Conservation (phyloP, 2,888 invertebrate species). For the Chrysolina haemoptera region DNA sequence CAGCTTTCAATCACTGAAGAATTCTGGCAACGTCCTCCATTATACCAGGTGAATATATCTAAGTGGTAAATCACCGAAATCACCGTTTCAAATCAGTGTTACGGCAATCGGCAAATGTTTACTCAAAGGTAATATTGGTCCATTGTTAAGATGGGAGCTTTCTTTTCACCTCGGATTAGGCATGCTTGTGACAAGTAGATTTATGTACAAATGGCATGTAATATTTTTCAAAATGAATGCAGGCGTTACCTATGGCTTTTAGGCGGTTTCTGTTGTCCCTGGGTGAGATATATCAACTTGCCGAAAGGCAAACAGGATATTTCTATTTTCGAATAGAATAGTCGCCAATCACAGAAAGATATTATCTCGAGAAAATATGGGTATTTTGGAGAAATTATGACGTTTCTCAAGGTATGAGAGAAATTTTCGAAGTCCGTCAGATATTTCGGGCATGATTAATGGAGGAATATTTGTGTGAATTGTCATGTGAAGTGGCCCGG, state of each 20-base stretch:
- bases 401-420: slow-evolving; percentile 29
- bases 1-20: neutral
- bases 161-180: slow-evolving; percentile 65
- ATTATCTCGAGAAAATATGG: slow-evolving; percentile 42
- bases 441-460: slow-evolving; percentile 21
- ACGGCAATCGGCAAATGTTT: slow-evolving; percentile 68
- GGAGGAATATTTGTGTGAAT: slow-evolving; percentile 17
- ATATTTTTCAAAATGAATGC: slow-evolving; percentile 44
- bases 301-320: slow-evolving; percentile 37
- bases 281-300: slow-evolving; percentile 40
- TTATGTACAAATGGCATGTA: slow-evolving; percentile 63
- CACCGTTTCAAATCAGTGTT: slow-evolving; percentile 64
- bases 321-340: slow-evolving; percentile 39
- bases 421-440: slow-evolving; percentile 16
- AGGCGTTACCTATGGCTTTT: slow-evolving; percentile 43
- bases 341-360: slow-evolving; percentile 41
- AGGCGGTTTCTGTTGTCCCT: slow-evolving; percentile 38
- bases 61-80: slow-evolving; percentile 61
- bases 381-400: slow-evolving; percentile 40
- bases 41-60: slow-evolving; percentile 63
- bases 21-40: slow-evolving; percentile 35
- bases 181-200: slow-evolving; percentile 68
- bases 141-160: slow-evolving; percentile 59
- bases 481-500: slow-evolving; percentile 19
- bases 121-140: slow-evolving; percentile 65